Evolutionary conservation across 2,888 invertebrate genomes (phyloP), one percentile per base, ranked within the genome.

Genomic region (Clunio marinus): DNA sequence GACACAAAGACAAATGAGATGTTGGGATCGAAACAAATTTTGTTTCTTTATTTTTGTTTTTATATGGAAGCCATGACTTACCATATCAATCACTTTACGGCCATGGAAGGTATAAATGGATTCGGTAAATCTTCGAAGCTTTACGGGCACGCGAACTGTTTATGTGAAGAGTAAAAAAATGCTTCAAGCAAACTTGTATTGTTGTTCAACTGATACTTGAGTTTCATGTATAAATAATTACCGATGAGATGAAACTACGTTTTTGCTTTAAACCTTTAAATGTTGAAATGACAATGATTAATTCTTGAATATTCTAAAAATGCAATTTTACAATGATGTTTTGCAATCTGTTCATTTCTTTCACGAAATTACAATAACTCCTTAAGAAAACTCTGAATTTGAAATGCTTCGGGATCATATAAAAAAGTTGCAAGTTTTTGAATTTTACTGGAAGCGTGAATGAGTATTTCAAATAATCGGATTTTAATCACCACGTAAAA

Each of bases 231-330:
- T 4, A 41, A n/a, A n/a, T n/a, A n/a, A n/a, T n/a, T n/a, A n/a
- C n/a, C n/a, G n/a, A 41, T 15, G 35, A 41, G 41, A 41, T 41
- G n/a, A 41, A 41, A 41, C 41, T 41, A n/a, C n/a, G n/a, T n/a
- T n/a, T n/a, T n/a, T n/a, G n/a, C n/a, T n/a, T n/a, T 15, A 15
- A 41, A 51, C 13, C 10, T 51, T 17, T 17, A 51, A 51, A 22
- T 51, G 51, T 51, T 13, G 17, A 51, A 51, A 51, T 51, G 51
- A 13, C 51, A 51, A 51, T 51, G 51, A 51, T 51, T 20, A 51
- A 20, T 51, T 51, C 22, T 17, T 22, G 4, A n/a, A n/a, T n/a
- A n/a, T n/a, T n/a, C n/a, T n/a, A n/a, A n/a, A n/a, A n/a, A n/a
- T n/a, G n/a, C n/a, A n/a, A n/a, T n/a, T n/a, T n/a, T n/a, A n/a